Conservation (phyloP, 35 echinoderm and acorn worm species). For the Apostichopus parvimensis region DNA sequence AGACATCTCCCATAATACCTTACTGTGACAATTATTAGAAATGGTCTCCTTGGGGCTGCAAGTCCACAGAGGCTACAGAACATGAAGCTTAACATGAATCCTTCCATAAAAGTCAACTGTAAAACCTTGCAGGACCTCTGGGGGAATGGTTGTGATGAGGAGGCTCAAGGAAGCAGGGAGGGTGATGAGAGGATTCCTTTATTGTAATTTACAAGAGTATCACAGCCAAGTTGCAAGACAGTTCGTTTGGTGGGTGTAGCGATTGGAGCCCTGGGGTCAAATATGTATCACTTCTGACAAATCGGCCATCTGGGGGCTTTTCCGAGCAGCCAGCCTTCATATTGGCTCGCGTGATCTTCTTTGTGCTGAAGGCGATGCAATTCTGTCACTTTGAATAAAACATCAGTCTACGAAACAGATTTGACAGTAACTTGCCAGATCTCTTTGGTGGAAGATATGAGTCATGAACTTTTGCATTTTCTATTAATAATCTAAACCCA, state of each 20-base stretch:
- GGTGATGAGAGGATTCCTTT: not conserved
- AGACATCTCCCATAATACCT: not conserved
- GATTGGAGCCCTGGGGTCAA: not conserved
- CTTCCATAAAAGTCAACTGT: not conserved
- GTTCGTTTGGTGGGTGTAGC: not conserved
- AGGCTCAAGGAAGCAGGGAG: not conserved
- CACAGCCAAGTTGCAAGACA: no score
- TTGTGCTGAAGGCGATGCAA: not conserved
- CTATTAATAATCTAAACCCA: no score
- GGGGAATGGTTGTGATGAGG: not conserved
- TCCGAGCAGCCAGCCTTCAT: not conserved
- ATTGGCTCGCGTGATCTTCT: not conserved
- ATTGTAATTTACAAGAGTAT: not conserved
- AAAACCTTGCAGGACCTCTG: not conserved
- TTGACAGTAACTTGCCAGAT: not conserved
- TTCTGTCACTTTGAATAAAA: not conserved
- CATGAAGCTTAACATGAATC: not conserved
- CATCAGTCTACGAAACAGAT: not conserved
- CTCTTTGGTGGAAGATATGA: no score
- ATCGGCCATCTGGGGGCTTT: not conserved
- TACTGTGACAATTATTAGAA: not conserved
- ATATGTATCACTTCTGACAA: slow-evolving; percentile 14
- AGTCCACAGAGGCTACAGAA: not conserved
- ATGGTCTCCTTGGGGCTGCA: not conserved
- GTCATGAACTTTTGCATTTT: no score